Conservation (phyloP, 2,888 invertebrate species). For the Hedychridium roseum region DNA sequence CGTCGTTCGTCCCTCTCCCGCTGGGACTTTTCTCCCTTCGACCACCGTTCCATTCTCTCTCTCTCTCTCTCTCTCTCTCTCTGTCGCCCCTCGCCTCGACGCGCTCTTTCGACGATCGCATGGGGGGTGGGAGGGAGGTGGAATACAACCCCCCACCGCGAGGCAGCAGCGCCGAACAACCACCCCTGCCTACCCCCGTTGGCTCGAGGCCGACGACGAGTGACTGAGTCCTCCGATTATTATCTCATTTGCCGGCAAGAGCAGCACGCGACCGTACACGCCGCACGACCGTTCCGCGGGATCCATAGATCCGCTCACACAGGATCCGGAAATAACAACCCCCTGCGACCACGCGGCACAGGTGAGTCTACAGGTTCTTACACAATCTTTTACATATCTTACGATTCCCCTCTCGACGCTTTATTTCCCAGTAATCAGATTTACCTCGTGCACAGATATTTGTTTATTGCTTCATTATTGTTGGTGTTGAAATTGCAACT, state of each 20-base stretch:
- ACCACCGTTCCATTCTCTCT: constrained; percentile 10
- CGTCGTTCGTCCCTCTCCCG: constrained; percentile 10
- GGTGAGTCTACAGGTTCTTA: constrained; percentile 23
- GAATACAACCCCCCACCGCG: constrained; percentile 52
- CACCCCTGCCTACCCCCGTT: constrained; percentile 41
- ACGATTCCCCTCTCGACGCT: neutral
- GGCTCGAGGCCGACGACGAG: constrained; percentile 44
- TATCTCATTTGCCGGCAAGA: constrained; percentile 60
- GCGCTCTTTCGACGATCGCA: constrained; percentile 33
- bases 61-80: constrained; percentile 16
- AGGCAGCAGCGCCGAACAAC: constrained; percentile 42
- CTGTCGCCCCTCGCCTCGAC: constrained; percentile 20
- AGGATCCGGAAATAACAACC: constrained; percentile 15
- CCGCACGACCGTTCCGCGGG: constrained; percentile 12
- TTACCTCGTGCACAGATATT: no score
- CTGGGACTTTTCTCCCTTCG: constrained; percentile 9
- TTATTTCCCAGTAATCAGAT: neutral
- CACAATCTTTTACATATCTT: neutral
- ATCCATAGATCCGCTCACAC: constrained; percentile 31
- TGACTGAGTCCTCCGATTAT: constrained; percentile 58
- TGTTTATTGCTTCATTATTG: no score
- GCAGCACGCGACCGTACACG: constrained; percentile 39
- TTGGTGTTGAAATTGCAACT: no score
- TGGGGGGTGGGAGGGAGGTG: constrained; percentile 42
- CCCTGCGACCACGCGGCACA: constrained; percentile 24